Percentiles rank a stretch among this genome's conserved stretches.
Conservation (phyloP, 2,888 invertebrate genomes). For the Ferdinandea cuprea region DNA sequence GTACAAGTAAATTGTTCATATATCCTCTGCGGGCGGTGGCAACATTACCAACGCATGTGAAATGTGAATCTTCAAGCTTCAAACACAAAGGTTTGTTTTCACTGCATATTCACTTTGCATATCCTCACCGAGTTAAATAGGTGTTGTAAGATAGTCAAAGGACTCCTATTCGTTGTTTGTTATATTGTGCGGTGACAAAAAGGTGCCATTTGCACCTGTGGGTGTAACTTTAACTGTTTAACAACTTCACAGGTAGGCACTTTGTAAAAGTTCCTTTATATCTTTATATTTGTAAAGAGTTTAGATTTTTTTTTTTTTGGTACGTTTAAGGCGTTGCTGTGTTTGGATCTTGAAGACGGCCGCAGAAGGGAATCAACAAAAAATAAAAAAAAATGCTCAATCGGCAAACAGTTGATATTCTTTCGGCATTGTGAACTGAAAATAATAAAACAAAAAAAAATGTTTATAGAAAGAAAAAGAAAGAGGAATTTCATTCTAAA, state of each 20-base stretch:
- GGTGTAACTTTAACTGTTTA: conserved; percentile 12
- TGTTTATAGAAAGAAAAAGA: conserved; percentile 1
- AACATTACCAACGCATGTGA: neutral
- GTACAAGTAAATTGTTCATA: conserved; percentile 46
- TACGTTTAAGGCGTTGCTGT: neutral
- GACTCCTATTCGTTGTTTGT: conserved; percentile 3
- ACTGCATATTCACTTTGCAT: neutral
- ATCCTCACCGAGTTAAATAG: neutral
- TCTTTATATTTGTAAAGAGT: neutral
- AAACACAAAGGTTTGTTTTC: neutral
- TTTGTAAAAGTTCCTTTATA: too few relatives aligned
- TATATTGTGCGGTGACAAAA: conserved; percentile 1
- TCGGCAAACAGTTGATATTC: conserved; percentile 21
- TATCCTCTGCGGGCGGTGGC: conserved; percentile 28
- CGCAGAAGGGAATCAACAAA: too few relatives aligned
- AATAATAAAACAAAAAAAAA: conserved; percentile 10
- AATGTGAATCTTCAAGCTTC: too few relatives aligned
- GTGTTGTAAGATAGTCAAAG: neutral
- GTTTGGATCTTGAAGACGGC: neutral
- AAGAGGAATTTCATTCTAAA: conserved; percentile 36
- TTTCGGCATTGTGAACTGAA: conserved; percentile 2
- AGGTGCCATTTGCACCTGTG: conserved; percentile 13
- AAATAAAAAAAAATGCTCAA: neutral
- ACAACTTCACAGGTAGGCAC: too few relatives aligned
- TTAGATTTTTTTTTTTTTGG: conserved; percentile 1